Evolutionary conservation across 2,113 vertebrate genomes (phyloP).

Genomic region (Plestiodon gilberti): DNA sequence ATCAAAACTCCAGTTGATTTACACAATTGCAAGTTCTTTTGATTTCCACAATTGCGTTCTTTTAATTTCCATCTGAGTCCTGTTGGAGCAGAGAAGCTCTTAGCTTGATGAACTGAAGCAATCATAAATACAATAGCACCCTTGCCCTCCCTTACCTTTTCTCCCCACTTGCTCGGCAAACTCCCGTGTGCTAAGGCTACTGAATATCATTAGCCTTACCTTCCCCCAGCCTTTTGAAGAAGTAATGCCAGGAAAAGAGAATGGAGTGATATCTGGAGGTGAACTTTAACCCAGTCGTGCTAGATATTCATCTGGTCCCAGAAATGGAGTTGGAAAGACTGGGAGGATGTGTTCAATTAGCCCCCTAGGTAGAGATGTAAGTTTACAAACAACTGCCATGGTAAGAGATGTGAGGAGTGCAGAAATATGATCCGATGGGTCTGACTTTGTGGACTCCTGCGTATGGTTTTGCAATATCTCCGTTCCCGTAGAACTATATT

Average conservation of each 20-base stretch:
- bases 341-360: neutral
- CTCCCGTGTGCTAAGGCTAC: neutral
- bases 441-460: neutral
- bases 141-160: neutral
- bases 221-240: neutral
- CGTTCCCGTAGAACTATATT: neutral
- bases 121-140: neutral
- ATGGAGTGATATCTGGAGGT: neutral
- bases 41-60: neutral
- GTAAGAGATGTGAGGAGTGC: neutral
- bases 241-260: neutral
- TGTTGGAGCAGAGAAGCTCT: neutral
- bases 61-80: neutral
- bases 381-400: neutral
- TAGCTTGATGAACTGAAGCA: neutral
- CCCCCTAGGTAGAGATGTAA: neutral
- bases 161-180: neutral
- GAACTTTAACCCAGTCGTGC: neutral
- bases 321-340: neutral
- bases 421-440: neutral
- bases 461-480: neutral
- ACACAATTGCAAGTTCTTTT: neutral
- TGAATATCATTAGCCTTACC: neutral
- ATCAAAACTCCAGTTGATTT: neutral
- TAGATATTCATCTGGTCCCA: neutral